Base-by-base conservation (phyloP, 2,797 vertebrate genomes). In the Gymnoscopelus braueri region DNA sequence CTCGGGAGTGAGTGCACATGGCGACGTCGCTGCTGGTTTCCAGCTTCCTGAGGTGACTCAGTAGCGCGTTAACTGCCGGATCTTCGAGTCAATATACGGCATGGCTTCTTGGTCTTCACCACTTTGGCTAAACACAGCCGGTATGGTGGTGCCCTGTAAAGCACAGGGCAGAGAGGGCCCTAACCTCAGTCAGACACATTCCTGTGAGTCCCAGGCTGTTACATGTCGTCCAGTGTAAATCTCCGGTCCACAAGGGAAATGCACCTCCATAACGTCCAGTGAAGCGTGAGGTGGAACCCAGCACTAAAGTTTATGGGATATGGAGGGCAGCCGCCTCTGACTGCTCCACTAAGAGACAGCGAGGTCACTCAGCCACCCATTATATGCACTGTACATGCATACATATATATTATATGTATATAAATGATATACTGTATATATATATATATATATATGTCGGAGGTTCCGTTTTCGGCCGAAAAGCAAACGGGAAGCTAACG, bases 261-360 rank as follows among this genome's bases (percentile, higher is more conserved):
- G 66, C 52, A 61, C 67, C 66, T 78, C 75, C 70, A 47, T 56
- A 75, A 85, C 78, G 63, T 68, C 72, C 77, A 82, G 75, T 11
- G 65, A 83, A 79, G 83, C 78, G 39, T 76, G 82, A 81, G 75
- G 61, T 69, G 82, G 73, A 86, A 84, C 65, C 67, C 73, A 58
- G 67, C 62, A 19, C 63, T 67, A 63, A 49, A 65, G 59, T 88
- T 84, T 89, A 87, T 62, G 76, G 71, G 71, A 44, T 72, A 75
- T 69, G 71, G 77, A 82, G 79, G 70, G 76, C 67, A 58, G 67
- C 12, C 64, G 26, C 74, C 63, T 83, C 85, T 68, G 71, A 78
- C 23, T 73, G 78, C 70, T 76, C 65, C 71, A 68, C 66, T 56
- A 69, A 85, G 81, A 85, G 57, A 54, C 59, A 29, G 60, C 53